These are phyloP conservation scores for Amphiduros pacificus DNA, from an alignment of 2,888 invertebrate species.

Conservation along the genomic window DNA sequence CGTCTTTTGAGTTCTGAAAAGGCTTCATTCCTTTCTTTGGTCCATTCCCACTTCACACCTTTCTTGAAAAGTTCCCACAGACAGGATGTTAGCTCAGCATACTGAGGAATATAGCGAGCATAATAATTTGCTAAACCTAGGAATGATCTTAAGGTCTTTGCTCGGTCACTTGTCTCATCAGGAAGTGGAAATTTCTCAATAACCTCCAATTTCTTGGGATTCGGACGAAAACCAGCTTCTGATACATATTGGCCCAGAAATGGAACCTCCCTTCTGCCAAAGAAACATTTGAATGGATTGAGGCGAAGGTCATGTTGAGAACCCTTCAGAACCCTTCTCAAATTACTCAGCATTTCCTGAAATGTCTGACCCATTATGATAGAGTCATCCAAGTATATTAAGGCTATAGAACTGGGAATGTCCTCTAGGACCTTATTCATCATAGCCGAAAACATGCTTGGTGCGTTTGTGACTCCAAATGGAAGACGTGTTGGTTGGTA, in stretches of 20 bases:
- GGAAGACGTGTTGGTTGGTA: constrained; percentile 19
- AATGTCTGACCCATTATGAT: not conserved
- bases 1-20: constrained; percentile 23
- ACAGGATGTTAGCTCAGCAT: constrained; percentile 15
- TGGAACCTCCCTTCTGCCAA: not conserved
- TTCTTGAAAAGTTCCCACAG: constrained; percentile 20
- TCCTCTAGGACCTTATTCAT: constrained; percentile 13
- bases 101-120: constrained; percentile 22
- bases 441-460: constrained; percentile 17
- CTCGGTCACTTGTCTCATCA: not conserved
- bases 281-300: not conserved
- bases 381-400: constrained; percentile 26
- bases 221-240: not conserved
- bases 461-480: constrained; percentile 21
- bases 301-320: not conserved
- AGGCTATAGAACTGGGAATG: not conserved
- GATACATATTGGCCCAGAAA: not conserved
- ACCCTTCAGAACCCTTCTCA: constrained; percentile 13
- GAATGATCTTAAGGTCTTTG: no score
- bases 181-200: not conserved
- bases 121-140: not conserved
- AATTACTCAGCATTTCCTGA: constrained; percentile 5
- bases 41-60: constrained; percentile 23
- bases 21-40: constrained; percentile 18
- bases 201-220: not conserved